A percentile compares a stretch with the other conserved stretches of the same genome.
These are phyloP conservation scores for Simalia tracyae DNA, from an alignment of 2,797 vertebrate genomes.

Conservation along the genomic window DNA sequence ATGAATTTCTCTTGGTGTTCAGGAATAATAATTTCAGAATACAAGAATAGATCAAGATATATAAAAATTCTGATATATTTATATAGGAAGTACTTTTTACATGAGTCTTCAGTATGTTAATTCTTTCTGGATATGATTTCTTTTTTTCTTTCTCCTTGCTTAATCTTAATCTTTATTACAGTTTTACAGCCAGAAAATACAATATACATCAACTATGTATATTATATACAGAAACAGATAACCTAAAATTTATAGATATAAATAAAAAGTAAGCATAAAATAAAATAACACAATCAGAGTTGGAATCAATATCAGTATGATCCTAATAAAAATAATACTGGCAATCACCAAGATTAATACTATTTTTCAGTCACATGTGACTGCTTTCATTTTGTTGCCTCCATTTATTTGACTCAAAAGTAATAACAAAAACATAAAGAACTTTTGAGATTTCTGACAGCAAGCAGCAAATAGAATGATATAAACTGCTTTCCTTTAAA, in stretches of 20 bases:
- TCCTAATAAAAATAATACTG: not conserved
- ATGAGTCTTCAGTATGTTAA: conserved; percentile 53
- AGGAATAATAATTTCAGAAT: conserved; percentile 31
- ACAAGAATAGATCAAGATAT: conserved; percentile 31
- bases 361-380: not conserved
- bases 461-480: conserved; percentile 75
- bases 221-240: not conserved
- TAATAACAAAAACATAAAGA: conserved; percentile 74
- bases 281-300: not conserved
- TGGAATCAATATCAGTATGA: not conserved
- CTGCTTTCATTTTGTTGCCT: conserved; percentile 51
- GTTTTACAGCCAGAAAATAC: not conserved
- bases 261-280: not conserved
- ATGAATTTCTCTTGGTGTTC: conserved; percentile 39
- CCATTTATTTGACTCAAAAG: conserved; percentile 67
- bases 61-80: conserved; percentile 45
- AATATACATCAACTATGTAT: not conserved
- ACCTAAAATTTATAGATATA: not conserved
- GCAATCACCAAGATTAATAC: not conserved
- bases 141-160: not conserved
- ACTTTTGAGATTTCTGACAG: conserved; percentile 76
- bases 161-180: not conserved
- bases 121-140: conserved; percentile 46
- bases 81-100: conserved; percentile 15
- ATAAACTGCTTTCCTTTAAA: conserved; percentile 70